Percentiles rank a stretch among this genome's conserved stretches.
Evolutionary conservation across 2,113 vertebrate genomes (phyloP).

Genomic region (Monarcha castaneiventris): DNA sequence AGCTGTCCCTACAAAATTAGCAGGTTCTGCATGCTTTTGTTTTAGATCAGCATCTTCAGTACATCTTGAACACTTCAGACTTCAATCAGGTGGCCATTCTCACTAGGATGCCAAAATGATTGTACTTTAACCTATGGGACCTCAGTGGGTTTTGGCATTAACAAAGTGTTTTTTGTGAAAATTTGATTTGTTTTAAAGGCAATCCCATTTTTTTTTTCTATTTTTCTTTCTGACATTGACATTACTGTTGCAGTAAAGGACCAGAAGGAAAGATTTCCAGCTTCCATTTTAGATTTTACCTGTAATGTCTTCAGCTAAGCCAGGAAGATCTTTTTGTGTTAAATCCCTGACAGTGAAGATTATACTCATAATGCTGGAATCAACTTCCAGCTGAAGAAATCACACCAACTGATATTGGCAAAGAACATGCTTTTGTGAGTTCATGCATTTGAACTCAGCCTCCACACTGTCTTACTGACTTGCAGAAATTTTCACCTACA

Average conservation of each 20-base stretch:
- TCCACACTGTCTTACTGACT: background rate
- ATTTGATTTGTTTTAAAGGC: background rate
- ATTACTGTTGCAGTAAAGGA: background rate
- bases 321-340: background rate
- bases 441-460: rapidly evolving
- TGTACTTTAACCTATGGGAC: background rate
- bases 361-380: background rate
- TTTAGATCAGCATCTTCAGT: background rate
- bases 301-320: background rate
- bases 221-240: background rate
- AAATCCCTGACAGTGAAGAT: background rate
- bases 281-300: background rate
- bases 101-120: background rate
- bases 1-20: background rate
- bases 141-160: background rate
- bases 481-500: background rate
- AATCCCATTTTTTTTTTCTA: background rate
- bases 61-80: background rate
- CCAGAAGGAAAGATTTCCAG: background rate
- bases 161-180: background rate
- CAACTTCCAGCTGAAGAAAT: background rate
- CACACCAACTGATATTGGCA: background rate
- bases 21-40: background rate
- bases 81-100: background rate
- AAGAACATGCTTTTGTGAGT: rapidly evolving